Evolutionary conservation across 2,113 vertebrate genomes (phyloP).

Genomic region (Notarius lentiginosus): DNA sequence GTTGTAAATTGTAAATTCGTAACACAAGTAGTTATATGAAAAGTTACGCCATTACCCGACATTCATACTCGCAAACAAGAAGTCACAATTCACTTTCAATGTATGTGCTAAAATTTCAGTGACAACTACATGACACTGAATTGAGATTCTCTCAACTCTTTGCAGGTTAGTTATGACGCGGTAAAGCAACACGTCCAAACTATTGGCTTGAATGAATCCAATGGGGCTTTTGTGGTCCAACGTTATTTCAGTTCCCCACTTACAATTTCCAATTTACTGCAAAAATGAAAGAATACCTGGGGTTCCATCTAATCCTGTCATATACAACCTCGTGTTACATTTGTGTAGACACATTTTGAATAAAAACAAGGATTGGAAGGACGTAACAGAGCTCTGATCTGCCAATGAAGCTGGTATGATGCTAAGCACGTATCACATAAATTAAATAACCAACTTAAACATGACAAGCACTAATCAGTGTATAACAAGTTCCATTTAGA

Average conservation of each 20-base stretch:
- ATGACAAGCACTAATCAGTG: neutral
- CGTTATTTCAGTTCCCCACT: neutral
- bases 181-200: too few species aligned
- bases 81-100: neutral
- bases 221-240: neutral
- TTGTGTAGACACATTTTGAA: neutral
- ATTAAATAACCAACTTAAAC: neutral
- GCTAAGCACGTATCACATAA: neutral
- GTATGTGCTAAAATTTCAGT: neutral
- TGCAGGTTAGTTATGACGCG: neutral
- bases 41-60: neutral
- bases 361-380: neutral
- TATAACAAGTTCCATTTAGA: neutral
- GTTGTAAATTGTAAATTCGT: neutral
- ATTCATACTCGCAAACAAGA: neutral
- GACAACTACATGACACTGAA: neutral
- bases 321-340: neutral
- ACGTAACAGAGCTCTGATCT: neutral
- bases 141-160: neutral
- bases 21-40: neutral
- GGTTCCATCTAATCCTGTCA: neutral
- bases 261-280: neutral
- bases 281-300: neutral
- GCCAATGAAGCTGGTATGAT: neutral
- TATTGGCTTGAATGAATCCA: too few species aligned